phyloP scores from a whole-genome alignment of 2,113 vertebrate genomes.

The Trematomus loennbergii region DNA sequence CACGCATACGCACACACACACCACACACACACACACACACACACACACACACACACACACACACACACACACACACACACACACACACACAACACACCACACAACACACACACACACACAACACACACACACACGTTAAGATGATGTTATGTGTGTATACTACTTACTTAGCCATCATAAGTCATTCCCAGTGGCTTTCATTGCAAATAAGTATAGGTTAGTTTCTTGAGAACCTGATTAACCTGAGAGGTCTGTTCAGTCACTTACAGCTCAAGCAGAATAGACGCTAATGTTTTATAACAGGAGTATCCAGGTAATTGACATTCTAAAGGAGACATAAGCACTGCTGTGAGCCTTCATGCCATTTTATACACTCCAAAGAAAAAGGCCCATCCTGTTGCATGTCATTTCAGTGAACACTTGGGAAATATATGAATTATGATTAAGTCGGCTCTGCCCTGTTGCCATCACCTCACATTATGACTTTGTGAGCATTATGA shows the following conservation, averaged over 20 bases:
- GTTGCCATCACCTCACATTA: background rate
- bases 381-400: background rate
- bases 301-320: background rate
- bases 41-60: slow-evolving; percentile 17
- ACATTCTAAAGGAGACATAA: background rate
- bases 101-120: slow-evolving; percentile 11
- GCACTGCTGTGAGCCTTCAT: background rate
- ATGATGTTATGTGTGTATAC: no score
- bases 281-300: background rate
- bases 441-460: background rate
- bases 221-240: slow-evolving; percentile 24
- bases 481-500: background rate
- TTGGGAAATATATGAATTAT: background rate
- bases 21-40: slow-evolving; percentile 9
- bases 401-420: background rate
- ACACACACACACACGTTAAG: no score
- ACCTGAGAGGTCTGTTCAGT: slow-evolving; percentile 19
- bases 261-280: slow-evolving; percentile 1
- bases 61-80: background rate
- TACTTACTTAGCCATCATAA: background rate
- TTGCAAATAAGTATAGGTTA: background rate
- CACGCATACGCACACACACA: slow-evolving; percentile 11
- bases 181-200: background rate
- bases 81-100: background rate
- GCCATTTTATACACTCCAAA: background rate